Base-by-base conservation (phyloP, 2,797 vertebrate genomes). In the Acanthopagrus latus region DNA sequence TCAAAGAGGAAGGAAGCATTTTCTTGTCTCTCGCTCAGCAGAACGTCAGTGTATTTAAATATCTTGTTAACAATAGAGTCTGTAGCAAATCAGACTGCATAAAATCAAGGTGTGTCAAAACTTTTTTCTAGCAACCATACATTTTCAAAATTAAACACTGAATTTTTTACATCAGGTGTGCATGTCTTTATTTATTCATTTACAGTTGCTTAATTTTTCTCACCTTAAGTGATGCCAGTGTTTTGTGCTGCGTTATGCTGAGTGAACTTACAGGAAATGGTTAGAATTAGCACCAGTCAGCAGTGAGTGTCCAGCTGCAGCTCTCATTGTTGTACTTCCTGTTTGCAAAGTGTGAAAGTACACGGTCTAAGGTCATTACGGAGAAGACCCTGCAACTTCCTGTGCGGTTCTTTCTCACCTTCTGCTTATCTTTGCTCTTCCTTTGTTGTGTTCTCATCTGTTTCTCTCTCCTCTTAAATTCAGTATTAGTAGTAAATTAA, bases 291-390 rank as follows among this genome's bases (percentile, higher is more conserved):
- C 77, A 64, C 55, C 43, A 73, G 73, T 82, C 76, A 84, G 86
- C 83, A 79, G 71, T 91, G 74, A 80, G 89, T 83, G 71, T 88
- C 65, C 82, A 79, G 58, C 70, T 56, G 76, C 73, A 76, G 17
- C 63, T 78, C 71, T 80, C 78, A 90, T 95, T 93, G 93, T 95
- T 93, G 89, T 86, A 57, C 83, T 93, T 95, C 93, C 94, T 94
- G 91, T 93, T 92, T 92, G 81, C 66, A 29, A 72, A 78, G 68
- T 72, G 71, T 89, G 71, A 88, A 87, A 76, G 65, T 85, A 69
- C n/a, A 7, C 38, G 52, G 76, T 87, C 65, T 74, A 52, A 77
- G 67, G 29, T 65, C 4, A 67, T 55, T 74, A 46, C 21, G 54
- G 63, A 52, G 59, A 76, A 13, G 58, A 71, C 20, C 43, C 50